Evolutionary conservation across 1,140 invertebrate species (phyloP).

Genomic region (Drosophila truncata): DNA sequence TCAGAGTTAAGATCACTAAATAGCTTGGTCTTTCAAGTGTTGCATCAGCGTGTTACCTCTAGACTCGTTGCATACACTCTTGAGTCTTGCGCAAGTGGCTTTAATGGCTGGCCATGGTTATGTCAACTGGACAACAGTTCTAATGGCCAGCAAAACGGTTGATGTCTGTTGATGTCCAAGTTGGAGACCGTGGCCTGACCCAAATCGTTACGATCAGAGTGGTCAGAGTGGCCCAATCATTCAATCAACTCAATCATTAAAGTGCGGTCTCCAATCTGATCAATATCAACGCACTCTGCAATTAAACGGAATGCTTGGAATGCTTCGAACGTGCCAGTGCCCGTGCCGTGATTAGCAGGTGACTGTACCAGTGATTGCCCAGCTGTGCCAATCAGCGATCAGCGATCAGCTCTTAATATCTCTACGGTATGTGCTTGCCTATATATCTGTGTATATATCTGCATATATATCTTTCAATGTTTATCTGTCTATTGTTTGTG

Average conservation of each 20-base stretch:
- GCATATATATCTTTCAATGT: slow-evolving; percentile 9
- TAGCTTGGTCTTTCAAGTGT: neutral
- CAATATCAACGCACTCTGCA: slow-evolving; percentile 14
- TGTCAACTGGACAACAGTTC: slow-evolving; percentile 46
- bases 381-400: slow-evolving; percentile 8
- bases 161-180: neutral
- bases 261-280: slow-evolving; percentile 6
- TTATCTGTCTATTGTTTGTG: slow-evolving; percentile 18
- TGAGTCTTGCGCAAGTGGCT: slow-evolving; percentile 25
- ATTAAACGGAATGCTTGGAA: slow-evolving; percentile 37
- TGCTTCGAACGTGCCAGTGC: slow-evolving; percentile 19
- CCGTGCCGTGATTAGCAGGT: slow-evolving; percentile 12
- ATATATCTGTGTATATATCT: neutral
- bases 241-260: slow-evolving; percentile 20
- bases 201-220: slow-evolving; percentile 21
- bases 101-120: slow-evolving; percentile 21
- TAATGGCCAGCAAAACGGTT: slow-evolving; percentile 20
- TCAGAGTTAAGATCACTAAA: no score
- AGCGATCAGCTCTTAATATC: neutral
- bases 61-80: neutral
- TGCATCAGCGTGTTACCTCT: slow-evolving; percentile 6
- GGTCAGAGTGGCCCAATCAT: slow-evolving; percentile 17
- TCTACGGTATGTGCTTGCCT: neutral
- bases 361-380: slow-evolving; percentile 24
- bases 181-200: slow-evolving; percentile 15